Conservation (phyloP, 2,113 vertebrate genomes). For the Petaurus breviceps region DNA sequence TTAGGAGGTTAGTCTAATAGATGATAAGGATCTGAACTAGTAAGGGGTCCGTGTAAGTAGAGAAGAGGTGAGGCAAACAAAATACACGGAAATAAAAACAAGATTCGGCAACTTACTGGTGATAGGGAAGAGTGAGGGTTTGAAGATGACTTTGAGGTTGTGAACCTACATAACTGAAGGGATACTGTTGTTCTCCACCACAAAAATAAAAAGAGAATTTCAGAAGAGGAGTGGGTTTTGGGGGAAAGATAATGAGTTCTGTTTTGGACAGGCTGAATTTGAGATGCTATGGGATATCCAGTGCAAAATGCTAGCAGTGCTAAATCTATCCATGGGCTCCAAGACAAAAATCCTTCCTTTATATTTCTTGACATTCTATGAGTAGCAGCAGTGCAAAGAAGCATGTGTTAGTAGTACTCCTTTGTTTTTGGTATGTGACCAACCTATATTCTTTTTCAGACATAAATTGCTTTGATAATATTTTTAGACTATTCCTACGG, state of each 20-base stretch:
- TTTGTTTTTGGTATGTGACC: too few species aligned
- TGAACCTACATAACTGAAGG: background rate
- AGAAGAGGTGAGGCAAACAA: background rate
- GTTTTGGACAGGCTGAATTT: too few species aligned
- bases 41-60: background rate
- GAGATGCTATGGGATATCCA: background rate
- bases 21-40: too few species aligned
- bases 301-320: background rate
- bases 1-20: too few species aligned
- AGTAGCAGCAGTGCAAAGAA: background rate
- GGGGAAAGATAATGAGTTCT: too few species aligned
- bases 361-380: background rate
- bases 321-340: background rate
- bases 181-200: too few species aligned
- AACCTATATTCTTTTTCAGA: too few species aligned
- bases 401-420: too few species aligned
- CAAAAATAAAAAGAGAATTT: too few species aligned
- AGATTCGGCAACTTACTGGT: background rate
- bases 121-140: background rate
- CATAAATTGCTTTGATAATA: too few species aligned
- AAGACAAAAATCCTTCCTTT: background rate
- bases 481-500: too few species aligned
- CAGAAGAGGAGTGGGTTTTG: too few species aligned
- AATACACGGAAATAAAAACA: background rate
- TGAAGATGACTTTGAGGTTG: background rate